phyloP scores from a whole-genome alignment of 2,888 invertebrate genomes.

The Himalopsyche anomala region DNA sequence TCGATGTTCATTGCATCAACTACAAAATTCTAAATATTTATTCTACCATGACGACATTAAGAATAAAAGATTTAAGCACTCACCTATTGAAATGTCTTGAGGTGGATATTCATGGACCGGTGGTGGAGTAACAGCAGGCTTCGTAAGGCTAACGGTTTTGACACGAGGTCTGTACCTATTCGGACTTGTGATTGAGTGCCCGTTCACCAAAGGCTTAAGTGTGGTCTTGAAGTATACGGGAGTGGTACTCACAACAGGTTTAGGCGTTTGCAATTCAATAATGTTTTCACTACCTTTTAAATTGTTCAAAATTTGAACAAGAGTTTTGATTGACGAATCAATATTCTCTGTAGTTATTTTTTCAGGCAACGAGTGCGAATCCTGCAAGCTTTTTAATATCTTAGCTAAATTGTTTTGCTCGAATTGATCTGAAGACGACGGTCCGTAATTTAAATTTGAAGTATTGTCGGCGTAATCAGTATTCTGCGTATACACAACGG shows the following conservation, averaged over 20 bases:
- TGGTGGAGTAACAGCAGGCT: constrained; percentile 51
- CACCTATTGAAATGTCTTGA: constrained; percentile 63
- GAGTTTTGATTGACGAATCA: constrained; percentile 86
- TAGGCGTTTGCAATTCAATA: constrained; percentile 65
- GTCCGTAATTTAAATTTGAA: constrained; percentile 60
- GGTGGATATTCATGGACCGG: constrained; percentile 62
- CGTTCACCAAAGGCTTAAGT: constrained; percentile 37
- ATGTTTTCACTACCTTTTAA: constrained; percentile 68
- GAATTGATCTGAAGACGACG: constrained; percentile 56
- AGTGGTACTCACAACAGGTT: constrained; percentile 50
- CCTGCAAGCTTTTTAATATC: constrained; percentile 84
- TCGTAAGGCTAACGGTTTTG: constrained; percentile 48
- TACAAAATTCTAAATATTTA: too few relatives aligned
- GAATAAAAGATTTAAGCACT: constrained; percentile 5
- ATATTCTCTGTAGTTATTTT: constrained; percentile 86
- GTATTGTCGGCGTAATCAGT: constrained; percentile 63
- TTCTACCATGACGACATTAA: neutral
- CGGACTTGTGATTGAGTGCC: constrained; percentile 39
- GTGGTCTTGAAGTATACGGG: constrained; percentile 55
- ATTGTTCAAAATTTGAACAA: constrained; percentile 85
- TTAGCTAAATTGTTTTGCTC: constrained; percentile 71
- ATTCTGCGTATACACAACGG: constrained; percentile 51
- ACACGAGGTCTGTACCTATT: constrained; percentile 47
- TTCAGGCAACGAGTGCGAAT: constrained; percentile 86
- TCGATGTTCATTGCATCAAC: neutral